Conservation (phyloP, 2,113 vertebrate species). For the Indicator maculatus region DNA sequence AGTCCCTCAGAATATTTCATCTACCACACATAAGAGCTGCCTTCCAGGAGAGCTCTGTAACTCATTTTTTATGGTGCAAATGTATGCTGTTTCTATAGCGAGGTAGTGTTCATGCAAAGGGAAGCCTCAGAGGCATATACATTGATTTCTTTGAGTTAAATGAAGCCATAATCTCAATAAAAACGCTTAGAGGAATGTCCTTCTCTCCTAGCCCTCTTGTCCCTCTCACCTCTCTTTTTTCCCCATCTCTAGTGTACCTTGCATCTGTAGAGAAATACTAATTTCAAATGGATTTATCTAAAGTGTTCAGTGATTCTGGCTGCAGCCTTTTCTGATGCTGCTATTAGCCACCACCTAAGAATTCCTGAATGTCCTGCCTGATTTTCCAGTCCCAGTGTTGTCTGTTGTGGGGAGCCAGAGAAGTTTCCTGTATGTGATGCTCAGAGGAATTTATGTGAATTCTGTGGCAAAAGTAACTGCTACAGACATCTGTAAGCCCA, state of each 20-base stretch:
- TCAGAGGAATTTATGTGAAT: conserved; percentile 41
- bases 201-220: neutral
- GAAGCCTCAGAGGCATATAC: neutral
- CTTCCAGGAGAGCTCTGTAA: neutral
- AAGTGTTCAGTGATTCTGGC: conserved; percentile 2
- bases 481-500: neutral
- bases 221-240: accelerated
- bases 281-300: conserved; percentile 45
- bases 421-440: conserved; percentile 25
- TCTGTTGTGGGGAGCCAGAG: conserved; percentile 6
- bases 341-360: conserved; percentile 31
- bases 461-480: conserved; percentile 10
- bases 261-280: neutral
- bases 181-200: neutral
- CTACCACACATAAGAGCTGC: neutral
- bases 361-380: conserved; percentile 22
- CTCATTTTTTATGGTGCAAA: neutral
- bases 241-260: neutral
- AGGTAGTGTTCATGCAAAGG: neutral
- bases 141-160: neutral
- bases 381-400: neutral
- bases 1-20: neutral
- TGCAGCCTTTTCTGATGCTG: conserved; percentile 34
- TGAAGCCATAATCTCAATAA: neutral
- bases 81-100: neutral